Evolutionary conservation across 2,797 vertebrate species (phyloP), one percentile per base, ranked within the genome.

Genomic region (Aythya fuligula): DNA sequence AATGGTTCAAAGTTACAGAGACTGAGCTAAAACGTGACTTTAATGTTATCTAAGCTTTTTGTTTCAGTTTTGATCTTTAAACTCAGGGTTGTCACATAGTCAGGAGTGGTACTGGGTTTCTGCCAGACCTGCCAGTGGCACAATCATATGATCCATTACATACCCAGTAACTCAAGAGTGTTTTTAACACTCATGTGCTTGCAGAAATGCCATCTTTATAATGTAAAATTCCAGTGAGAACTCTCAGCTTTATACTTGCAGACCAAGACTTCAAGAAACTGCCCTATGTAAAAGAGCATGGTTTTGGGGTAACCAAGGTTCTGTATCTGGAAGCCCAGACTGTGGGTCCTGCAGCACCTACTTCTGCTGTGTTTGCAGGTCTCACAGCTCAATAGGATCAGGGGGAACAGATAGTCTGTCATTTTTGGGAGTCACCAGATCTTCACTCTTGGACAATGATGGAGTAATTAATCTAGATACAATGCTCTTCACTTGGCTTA

Each of bases 1-100:
- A 1, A n/a, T 1, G 39, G 88, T 83, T 95, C 88, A 87, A 85
- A 94, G 94, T 90, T 83, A 95, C 47, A 24, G 81, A 92, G 84
- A 62, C 15, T 83, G 81, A 93, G 81, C 61, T 87, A 81, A 92
- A 93, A 93, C 8, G 32, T 90, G 93, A 92, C 90, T 96, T 93
- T 75, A 71, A 25, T 15, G 83, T 85, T 95, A 94, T 96, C 93
- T 93, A 78, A 93, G 89, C 43, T 93, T 96, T 96, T 95, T 73
- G 70, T 95, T 95, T 96, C 88, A 65, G 88, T 96, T 94, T 94
- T 96, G 95, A 92, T 95, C 81, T 18, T 92, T 94, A 87, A 94
- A 94, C 90, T 75, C 61, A 1, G 92, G 61, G 47, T 65, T 95
- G 87, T 84, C 87, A 86, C 92, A 77, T 7, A 82, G 86, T 70